phyloP scores from a whole-genome alignment of 2,888 invertebrate species.

The Drosophila kambysellisi region DNA sequence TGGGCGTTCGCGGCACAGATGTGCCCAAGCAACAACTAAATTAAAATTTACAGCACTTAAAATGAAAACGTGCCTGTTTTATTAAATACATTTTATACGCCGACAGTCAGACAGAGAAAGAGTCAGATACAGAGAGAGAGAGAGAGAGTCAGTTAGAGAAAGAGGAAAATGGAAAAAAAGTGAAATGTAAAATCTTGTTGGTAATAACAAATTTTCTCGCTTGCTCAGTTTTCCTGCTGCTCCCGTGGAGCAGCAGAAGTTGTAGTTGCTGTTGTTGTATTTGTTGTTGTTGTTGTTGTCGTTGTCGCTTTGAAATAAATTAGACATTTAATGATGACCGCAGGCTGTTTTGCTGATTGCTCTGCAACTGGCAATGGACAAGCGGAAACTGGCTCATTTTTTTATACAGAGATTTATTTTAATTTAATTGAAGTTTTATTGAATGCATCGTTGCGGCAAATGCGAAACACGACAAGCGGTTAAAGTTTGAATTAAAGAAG shows the following conservation, averaged over 20 bases:
- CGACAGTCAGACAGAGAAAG: conserved; percentile 8
- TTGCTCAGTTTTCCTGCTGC: conserved; percentile 46
- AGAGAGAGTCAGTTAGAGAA: background rate
- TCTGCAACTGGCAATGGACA: conserved; percentile 44
- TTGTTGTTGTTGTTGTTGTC: conserved; percentile 43
- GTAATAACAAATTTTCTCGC: conserved; percentile 69
- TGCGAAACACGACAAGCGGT: background rate
- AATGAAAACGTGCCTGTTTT: conserved; percentile 79
- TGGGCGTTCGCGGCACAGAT: conserved; percentile 58
- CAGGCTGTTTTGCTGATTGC: conserved; percentile 76
- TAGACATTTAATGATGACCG: conserved; percentile 81
- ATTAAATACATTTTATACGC: conserved; percentile 76
- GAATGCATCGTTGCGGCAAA: conserved; percentile 52
- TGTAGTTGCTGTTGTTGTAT: conserved; percentile 17
- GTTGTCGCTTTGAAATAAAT: conserved; percentile 72
- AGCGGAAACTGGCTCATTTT: conserved; percentile 44
- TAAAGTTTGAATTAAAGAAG: background rate
- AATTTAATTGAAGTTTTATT: conserved; percentile 78
- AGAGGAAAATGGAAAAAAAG: conserved; percentile 31
- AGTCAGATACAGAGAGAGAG: background rate
- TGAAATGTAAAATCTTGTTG: conserved; percentile 70
- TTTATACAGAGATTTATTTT: conserved; percentile 74
- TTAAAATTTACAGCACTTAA: conserved; percentile 81
- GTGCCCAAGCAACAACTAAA: conserved; percentile 76
- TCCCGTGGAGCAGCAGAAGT: background rate